These are phyloP conservation scores for Paradoxurus hermaphroditus DNA, from an alignment of 2,113 vertebrate species.

Conservation along the genomic window DNA sequence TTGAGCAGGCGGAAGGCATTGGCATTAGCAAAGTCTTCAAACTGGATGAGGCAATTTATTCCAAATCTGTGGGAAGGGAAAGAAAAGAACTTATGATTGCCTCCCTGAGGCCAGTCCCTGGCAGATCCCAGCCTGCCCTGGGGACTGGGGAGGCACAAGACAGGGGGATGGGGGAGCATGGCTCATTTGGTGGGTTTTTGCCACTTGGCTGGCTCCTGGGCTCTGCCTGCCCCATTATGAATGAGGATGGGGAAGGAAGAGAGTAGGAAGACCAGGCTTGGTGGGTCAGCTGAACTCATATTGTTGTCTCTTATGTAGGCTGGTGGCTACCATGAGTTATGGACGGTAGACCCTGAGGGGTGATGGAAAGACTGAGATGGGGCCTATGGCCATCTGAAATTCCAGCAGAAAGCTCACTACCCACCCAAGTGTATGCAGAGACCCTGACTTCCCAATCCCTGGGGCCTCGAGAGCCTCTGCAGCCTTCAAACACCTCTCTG, in stretches of 20 bases:
- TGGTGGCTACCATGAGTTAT: background rate
- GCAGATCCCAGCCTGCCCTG: background rate
- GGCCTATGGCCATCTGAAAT: background rate
- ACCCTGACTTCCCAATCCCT: background rate
- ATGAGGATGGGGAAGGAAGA: background rate
- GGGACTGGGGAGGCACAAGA: background rate
- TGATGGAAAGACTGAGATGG: background rate
- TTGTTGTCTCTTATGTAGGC: background rate
- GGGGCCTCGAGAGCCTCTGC: background rate
- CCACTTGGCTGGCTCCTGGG: background rate
- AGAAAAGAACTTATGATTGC: background rate
- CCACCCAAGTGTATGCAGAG: background rate
- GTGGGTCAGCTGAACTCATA: background rate
- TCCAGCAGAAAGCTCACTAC: background rate
- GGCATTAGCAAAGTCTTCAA: constrained; percentile 98
- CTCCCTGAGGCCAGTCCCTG: background rate
- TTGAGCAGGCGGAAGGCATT: constrained; percentile 96
- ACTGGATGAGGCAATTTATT: constrained; percentile 97
- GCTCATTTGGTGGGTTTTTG: background rate
- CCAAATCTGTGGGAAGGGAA: constrained; percentile 87
- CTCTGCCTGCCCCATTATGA: background rate
- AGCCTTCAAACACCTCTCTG: background rate
- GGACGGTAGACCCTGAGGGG: background rate
- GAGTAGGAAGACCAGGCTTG: background rate
- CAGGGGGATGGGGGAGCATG: background rate